Evolutionary conservation across 2,888 invertebrate species (phyloP).

Genomic region (Lasioglossum calceatum): DNA sequence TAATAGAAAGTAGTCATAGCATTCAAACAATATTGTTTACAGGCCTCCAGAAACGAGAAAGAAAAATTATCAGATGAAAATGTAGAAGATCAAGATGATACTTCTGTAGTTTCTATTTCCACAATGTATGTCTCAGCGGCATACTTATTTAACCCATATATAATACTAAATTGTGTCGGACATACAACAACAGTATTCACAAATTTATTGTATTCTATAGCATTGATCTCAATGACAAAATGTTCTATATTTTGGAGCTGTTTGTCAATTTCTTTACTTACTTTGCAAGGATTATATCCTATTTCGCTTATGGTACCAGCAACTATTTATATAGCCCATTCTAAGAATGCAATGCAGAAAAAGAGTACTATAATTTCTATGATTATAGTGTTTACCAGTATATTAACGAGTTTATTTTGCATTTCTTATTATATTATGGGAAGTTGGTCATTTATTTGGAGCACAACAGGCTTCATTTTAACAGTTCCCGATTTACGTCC

Average conservation of each 20-base stretch:
- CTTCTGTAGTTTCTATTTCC: constrained; percentile 66
- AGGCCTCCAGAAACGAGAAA: constrained; percentile 74
- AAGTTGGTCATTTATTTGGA: constrained; percentile 85
- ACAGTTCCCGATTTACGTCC: constrained; percentile 97
- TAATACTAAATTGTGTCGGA: constrained; percentile 94
- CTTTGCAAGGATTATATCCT: constrained; percentile 94
- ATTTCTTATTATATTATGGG: constrained; percentile 88
- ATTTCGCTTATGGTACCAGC: constrained; percentile 93
- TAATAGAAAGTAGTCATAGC: background rate
- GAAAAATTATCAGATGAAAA: constrained; percentile 61
- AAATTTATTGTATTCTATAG: constrained; percentile 92
- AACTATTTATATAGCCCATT: constrained; percentile 88
- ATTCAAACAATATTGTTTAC: constrained; percentile 45
- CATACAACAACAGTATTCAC: constrained; percentile 96
- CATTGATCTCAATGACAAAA: constrained; percentile 89
- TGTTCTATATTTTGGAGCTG: constrained; percentile 88
- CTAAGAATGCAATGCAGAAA: constrained; percentile 85
- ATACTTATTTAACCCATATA: constrained; percentile 95
- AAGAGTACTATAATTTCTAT: constrained; percentile 86
- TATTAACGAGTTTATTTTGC: constrained; percentile 86
- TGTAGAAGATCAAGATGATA: constrained; percentile 42
- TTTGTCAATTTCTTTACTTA: constrained; percentile 90
- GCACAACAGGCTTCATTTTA: constrained; percentile 88
- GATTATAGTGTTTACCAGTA: constrained; percentile 85
- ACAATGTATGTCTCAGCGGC: constrained; percentile 89